phyloP scores from a whole-genome alignment of 1,140 invertebrate species.

The Hyles euphorbiae region DNA sequence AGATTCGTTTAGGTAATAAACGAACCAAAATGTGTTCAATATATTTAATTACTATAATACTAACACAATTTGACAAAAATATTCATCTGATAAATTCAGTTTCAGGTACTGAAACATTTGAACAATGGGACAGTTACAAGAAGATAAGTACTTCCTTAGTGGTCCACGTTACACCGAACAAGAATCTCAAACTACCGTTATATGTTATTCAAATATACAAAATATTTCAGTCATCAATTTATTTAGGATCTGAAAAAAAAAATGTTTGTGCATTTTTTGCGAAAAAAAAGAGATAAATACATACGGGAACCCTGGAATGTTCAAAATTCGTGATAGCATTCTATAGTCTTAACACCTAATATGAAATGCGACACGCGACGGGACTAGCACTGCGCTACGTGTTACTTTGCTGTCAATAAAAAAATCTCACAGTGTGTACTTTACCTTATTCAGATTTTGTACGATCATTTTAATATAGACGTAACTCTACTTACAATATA shows the following conservation, averaged over 20 bases:
- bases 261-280: constrained; percentile 53
- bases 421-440: constrained; percentile 6
- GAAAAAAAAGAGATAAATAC: constrained; percentile 30
- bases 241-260: constrained; percentile 7
- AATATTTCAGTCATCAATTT: constrained; percentile 49
- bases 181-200: constrained; percentile 8
- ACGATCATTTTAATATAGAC: neutral
- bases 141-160: neutral
- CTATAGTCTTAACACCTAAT: constrained; percentile 53
- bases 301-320: constrained; percentile 61
- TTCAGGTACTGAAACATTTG: constrained; percentile 1
- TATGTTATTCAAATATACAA: constrained; percentile 55
- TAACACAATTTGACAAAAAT: too few species aligned
- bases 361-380: constrained; percentile 65
- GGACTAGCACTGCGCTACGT: constrained; percentile 61
- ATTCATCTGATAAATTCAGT: neutral
- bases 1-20: too few species aligned
- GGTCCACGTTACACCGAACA: constrained; percentile 18
- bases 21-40: too few species aligned
- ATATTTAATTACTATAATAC: too few species aligned
- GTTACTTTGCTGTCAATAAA: constrained; percentile 27
- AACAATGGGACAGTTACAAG: neutral
- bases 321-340: constrained; percentile 45
- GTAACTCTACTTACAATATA: too few species aligned
- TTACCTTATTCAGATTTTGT: constrained; percentile 4